Percentiles rank a stretch among this genome's conserved stretches.
These are phyloP conservation scores for Sesia apiformis DNA, from an alignment of 2,888 invertebrate species.

Conservation along the genomic window DNA sequence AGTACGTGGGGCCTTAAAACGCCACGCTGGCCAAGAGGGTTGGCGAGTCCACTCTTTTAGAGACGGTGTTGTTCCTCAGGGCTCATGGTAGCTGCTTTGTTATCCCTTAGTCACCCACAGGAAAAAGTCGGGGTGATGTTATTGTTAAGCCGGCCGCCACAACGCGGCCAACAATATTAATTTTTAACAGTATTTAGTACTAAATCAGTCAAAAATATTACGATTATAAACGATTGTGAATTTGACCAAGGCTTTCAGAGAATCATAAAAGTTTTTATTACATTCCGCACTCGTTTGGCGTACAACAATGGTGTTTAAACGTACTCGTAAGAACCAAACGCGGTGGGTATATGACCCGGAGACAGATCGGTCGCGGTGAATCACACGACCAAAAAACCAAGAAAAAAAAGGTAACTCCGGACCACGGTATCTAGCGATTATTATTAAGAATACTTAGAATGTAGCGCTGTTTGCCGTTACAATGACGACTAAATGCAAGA, in stretches of 20 bases:
- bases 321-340: conserved; percentile 10
- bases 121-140: no score
- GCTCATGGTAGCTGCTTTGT: no score
- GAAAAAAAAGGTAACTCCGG: background rate
- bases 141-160: no score
- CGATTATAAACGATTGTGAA: background rate
- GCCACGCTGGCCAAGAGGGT: no score
- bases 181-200: background rate
- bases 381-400: conserved; percentile 34
- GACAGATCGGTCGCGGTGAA: conserved; percentile 37
- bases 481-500: no score
- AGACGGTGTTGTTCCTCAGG: no score
- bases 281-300: conserved; percentile 7
- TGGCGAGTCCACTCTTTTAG: no score
- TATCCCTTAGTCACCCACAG: no score
- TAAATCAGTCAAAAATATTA: background rate
- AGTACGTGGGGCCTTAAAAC: no score
- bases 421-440: background rate
- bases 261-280: conserved; percentile 4
- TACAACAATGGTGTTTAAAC: conserved; percentile 8
- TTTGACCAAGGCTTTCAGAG: background rate
- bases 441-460: no score
- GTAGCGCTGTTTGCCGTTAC: no score
- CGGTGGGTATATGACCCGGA: conserved; percentile 46
- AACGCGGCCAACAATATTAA: no score